phyloP scores from a whole-genome alignment of 2,888 invertebrate species.

The Sepioteuthis lessoniana region DNA sequence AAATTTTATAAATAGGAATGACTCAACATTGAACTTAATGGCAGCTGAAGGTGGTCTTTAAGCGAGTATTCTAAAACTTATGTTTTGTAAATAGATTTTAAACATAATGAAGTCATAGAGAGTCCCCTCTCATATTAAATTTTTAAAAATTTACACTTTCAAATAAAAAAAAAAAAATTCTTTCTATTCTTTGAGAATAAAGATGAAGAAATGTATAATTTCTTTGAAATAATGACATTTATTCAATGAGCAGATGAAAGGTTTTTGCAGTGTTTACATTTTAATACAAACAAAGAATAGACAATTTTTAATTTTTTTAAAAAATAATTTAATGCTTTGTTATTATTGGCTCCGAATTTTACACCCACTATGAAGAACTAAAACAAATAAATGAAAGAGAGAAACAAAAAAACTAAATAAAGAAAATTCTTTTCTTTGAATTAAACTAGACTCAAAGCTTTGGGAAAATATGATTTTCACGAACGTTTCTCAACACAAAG shows the following conservation, averaged over 20 bases:
- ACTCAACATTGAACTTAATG: no score
- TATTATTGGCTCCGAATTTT: conserved; percentile 18
- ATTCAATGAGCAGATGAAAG: neutral
- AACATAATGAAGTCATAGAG: neutral
- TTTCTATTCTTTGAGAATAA: neutral
- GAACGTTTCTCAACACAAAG: neutral
- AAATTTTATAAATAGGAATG: no score
- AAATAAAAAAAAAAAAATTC: neutral
- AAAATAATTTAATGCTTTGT: neutral
- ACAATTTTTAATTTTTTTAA: neutral
- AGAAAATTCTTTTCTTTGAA: neutral
- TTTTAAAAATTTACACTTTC: neutral
- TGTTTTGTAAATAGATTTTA: neutral
- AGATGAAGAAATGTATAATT: neutral
- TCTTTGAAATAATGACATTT: conserved; percentile 10
- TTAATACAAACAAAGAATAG: neutral
- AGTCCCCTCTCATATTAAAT: neutral
- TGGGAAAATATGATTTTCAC: conserved; percentile 1
- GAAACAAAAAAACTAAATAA: neutral
- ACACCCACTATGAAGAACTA: neutral
- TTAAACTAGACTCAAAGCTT: conserved; percentile 1
- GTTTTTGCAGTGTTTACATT: neutral
- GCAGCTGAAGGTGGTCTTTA: no score
- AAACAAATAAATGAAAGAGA: neutral
- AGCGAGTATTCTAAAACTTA: neutral